Percentiles rank a stretch among this genome's conserved stretches.
Evolutionary conservation across 53 echinoderm and acorn worm species (phyloP).

Genomic region (Zoroaster sp.): DNA sequence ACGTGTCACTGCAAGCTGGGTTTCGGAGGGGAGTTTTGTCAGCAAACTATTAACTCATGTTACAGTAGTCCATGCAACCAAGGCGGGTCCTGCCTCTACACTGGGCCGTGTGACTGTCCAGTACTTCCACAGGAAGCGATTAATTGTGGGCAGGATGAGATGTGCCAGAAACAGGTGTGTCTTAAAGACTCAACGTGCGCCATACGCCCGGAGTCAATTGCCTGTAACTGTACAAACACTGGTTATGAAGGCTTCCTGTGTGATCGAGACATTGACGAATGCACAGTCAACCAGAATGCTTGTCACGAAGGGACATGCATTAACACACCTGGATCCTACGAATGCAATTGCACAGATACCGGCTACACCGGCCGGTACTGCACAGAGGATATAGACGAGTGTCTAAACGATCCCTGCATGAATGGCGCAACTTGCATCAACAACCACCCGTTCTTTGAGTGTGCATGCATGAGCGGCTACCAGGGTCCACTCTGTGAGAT

Average conservation of each 20-base stretch:
- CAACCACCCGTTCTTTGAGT: slow-evolving; percentile 69
- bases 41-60: slow-evolving; percentile 75
- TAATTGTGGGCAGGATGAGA: slow-evolving; percentile 65
- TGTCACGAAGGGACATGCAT: slow-evolving; percentile 66
- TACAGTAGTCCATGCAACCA: slow-evolving; percentile 74
- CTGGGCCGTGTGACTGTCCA: slow-evolving; percentile 77
- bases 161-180: slow-evolving; percentile 70
- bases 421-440: slow-evolving; percentile 76
- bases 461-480: slow-evolving; percentile 70
- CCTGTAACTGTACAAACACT: slow-evolving; percentile 73
- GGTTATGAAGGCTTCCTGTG: slow-evolving; percentile 71
- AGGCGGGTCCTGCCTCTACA: slow-evolving; percentile 72
- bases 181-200: slow-evolving; percentile 46
- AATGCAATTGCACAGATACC: slow-evolving; percentile 73
- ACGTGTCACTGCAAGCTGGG: slow-evolving; percentile 73
- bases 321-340: slow-evolving; percentile 54
- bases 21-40: slow-evolving; percentile 74
- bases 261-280: slow-evolving; percentile 75
- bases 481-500: slow-evolving; percentile 60
- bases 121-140: slow-evolving; percentile 56
- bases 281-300: slow-evolving; percentile 11
- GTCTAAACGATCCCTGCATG: slow-evolving; percentile 64
- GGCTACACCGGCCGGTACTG: slow-evolving; percentile 77
- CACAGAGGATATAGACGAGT: slow-evolving; percentile 78
- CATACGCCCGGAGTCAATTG: slow-evolving; percentile 49